phyloP scores from a whole-genome alignment of 2,888 invertebrate species.

The Drosophila aldrichi region DNA sequence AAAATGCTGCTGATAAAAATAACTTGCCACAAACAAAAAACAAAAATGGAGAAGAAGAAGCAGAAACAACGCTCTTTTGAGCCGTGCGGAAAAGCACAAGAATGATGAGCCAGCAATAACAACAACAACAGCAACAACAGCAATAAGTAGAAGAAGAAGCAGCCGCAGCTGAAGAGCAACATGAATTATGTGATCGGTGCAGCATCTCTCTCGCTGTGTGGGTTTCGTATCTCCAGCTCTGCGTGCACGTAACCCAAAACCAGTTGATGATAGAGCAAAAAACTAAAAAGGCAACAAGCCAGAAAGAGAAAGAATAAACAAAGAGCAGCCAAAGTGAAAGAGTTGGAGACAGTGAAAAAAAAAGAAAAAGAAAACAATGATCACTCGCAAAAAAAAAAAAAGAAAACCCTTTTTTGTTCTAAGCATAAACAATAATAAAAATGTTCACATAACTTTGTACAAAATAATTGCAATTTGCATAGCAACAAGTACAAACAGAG shows the following conservation, averaged over 20 bases:
- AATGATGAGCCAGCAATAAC: constrained; percentile 68
- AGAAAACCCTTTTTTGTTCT: constrained; percentile 8
- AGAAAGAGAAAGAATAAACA: constrained; percentile 17
- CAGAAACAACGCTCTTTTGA: constrained; percentile 43
- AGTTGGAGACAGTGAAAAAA: constrained; percentile 29
- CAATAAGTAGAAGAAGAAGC: constrained; percentile 18
- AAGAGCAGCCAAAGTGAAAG: constrained; percentile 50
- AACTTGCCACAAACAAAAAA: constrained; percentile 69
- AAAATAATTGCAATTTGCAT: constrained; percentile 64
- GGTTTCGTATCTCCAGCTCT: constrained; percentile 41
- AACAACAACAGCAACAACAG: constrained; percentile 27
- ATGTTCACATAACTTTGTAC: constrained; percentile 66
- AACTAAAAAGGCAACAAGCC: not conserved
- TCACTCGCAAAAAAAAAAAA: constrained; percentile 22
- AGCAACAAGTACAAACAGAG: constrained; percentile 27
- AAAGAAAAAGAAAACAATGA: constrained; percentile 50
- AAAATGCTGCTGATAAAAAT: constrained; percentile 76
- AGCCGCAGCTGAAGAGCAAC: constrained; percentile 40
- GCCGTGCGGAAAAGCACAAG: constrained; percentile 73
- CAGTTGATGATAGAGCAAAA: constrained; percentile 72
- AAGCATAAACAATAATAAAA: constrained; percentile 70
- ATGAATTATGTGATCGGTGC: constrained; percentile 76
- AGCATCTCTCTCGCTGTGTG: constrained; percentile 58
- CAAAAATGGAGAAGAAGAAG: not conserved
- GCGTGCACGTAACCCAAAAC: constrained; percentile 73